Conservation (phyloP, 2,113 vertebrate species). For the Bos javanicus region DNA sequence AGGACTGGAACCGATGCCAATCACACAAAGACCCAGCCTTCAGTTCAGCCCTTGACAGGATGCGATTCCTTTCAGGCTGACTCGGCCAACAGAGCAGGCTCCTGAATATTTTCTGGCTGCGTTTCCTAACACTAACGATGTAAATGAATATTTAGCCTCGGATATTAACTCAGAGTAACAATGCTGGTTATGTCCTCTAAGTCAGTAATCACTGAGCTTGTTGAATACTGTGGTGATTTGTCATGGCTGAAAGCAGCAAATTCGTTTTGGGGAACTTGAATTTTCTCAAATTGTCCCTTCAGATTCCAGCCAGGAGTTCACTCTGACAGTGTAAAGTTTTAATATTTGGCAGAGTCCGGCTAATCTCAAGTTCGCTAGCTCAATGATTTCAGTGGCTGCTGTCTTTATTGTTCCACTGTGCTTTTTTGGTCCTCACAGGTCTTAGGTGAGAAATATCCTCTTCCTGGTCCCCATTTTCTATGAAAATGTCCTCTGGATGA, state of each 20-base stretch:
- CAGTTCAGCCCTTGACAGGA: neutral
- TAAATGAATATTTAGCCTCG: constrained; percentile 9
- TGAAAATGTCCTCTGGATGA: neutral
- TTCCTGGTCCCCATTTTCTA: neutral
- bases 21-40: neutral
- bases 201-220: neutral
- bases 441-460: neutral
- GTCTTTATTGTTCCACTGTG: neutral
- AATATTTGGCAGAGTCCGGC: neutral
- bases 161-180: constrained; percentile 11
- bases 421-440: neutral
- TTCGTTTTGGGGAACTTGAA: neutral
- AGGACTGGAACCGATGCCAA: neutral
- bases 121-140: constrained; percentile 39
- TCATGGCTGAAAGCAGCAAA: constrained; percentile 23
- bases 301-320: neutral
- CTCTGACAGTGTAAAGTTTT: neutral
- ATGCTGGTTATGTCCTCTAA: constrained; percentile 7
- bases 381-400: neutral
- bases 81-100: neutral
- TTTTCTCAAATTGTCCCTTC: constrained; percentile 21
- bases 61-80: neutral
- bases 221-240: neutral
- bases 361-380: neutral
- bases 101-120: constrained; percentile 16